A percentile compares a stretch with the other conserved stretches of the same genome.
These are phyloP conservation scores for Tamias sibiricus DNA, from an alignment of 2,113 vertebrate species.

Conservation along the genomic window DNA sequence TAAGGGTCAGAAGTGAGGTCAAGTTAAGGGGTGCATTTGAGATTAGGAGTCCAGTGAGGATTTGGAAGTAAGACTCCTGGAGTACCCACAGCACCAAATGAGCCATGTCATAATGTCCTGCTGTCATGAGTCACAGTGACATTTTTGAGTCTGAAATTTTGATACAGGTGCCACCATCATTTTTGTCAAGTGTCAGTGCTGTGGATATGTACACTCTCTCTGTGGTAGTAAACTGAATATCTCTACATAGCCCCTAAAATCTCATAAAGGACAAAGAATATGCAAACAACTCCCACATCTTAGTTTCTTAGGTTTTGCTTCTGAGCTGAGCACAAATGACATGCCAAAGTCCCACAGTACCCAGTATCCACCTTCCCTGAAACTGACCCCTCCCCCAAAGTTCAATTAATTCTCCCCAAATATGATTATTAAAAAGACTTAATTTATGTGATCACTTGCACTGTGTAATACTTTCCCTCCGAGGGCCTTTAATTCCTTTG, in stretches of 20 bases:
- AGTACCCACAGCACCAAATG: background rate
- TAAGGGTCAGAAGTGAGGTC: background rate
- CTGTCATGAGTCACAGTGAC: background rate
- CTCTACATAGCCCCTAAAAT: background rate
- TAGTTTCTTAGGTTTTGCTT: conserved; percentile 32
- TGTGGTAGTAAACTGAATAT: background rate
- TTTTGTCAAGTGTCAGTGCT: background rate
- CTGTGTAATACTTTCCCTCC: background rate
- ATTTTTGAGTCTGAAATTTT: conserved; percentile 13
- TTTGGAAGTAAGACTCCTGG: background rate
- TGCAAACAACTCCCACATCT: background rate
- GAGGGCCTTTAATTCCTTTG: conserved; percentile 45
- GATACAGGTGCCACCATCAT: background rate
- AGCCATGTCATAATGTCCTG: rapidly evolving
- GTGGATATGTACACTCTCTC: background rate
- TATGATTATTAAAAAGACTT: background rate
- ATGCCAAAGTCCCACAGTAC: background rate
- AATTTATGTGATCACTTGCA: conserved; percentile 17
- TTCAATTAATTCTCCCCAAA: conserved; percentile 24
- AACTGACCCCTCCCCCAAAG: background rate
- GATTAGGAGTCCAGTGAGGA: background rate
- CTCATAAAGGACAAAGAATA: background rate
- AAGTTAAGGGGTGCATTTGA: background rate
- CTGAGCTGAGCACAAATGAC: background rate
- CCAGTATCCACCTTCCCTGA: background rate